phyloP scores from a whole-genome alignment of 2,113 vertebrate species.

The Neomonachus schauinslandi region DNA sequence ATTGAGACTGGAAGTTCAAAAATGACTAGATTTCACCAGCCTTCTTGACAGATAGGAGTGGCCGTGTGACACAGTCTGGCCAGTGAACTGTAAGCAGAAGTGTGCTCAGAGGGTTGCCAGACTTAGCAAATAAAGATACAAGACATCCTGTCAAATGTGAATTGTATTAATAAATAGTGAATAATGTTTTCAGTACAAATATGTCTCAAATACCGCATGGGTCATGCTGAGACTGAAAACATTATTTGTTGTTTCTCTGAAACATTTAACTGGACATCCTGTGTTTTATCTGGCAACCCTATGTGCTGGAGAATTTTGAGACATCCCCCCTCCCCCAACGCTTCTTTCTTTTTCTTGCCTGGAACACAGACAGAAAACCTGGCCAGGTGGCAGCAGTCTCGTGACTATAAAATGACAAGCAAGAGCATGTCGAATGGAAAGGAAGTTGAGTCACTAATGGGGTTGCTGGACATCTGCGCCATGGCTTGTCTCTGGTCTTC shows the following conservation, averaged over 20 bases:
- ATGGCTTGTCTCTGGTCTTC: neutral
- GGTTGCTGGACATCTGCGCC: neutral
- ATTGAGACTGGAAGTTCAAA: neutral
- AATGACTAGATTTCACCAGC: neutral
- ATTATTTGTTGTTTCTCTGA: neutral
- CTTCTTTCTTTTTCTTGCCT: neutral
- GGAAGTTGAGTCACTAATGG: neutral
- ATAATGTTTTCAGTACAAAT: neutral
- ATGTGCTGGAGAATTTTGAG: neutral
- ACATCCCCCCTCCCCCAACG: neutral
- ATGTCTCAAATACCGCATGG: neutral
- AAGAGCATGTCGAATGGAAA: neutral
- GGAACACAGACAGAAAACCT: neutral
- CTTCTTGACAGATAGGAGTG: neutral
- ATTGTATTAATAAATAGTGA: neutral
- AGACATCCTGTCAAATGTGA: neutral
- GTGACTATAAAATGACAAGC: neutral
- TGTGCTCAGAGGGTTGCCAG: neutral
- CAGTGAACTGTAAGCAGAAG: neutral
- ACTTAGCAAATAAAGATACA: slow-evolving; percentile 2
- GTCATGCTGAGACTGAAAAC: neutral
- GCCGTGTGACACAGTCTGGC: neutral
- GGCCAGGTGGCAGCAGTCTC: neutral
- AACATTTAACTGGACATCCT: neutral
- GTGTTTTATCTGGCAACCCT: neutral